phyloP scores from a whole-genome alignment of 2,113 vertebrate species.

The Henicopernis longicauda region DNA sequence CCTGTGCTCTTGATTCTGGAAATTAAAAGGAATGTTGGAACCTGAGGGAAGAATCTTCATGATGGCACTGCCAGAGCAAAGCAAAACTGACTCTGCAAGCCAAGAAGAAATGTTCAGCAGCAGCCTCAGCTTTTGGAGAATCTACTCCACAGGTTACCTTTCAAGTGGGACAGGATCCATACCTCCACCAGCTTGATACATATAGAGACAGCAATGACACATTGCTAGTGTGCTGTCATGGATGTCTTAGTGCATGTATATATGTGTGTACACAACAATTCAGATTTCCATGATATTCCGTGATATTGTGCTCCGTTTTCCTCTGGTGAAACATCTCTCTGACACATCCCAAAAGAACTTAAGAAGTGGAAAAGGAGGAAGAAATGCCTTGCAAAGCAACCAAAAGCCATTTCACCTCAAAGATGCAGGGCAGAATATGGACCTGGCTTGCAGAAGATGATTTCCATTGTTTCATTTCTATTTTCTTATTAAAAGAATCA shows the following conservation, averaged over 20 bases:
- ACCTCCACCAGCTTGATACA: not conserved
- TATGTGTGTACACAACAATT: no score
- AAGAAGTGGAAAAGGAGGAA: not conserved
- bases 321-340: not conserved
- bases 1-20: not conserved
- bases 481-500: not conserved
- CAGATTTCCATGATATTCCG: not conserved
- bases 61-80: not conserved
- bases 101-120: not conserved
- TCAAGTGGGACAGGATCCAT: not conserved
- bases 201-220: not conserved
- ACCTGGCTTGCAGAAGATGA: not conserved
- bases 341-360: not conserved
- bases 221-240: not conserved
- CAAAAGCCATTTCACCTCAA: not conserved
- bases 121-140: not conserved
- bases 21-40: not conserved
- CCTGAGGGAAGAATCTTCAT: not conserved
- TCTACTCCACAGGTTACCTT: not conserved
- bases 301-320: not conserved
- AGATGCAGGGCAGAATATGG: not conserved
- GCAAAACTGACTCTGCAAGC: not conserved
- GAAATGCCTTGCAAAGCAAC: not conserved
- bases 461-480: not conserved
- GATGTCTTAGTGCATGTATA: not conserved